phyloP scores from a whole-genome alignment of 2,113 vertebrate species.

The Phainopepla nitens region DNA sequence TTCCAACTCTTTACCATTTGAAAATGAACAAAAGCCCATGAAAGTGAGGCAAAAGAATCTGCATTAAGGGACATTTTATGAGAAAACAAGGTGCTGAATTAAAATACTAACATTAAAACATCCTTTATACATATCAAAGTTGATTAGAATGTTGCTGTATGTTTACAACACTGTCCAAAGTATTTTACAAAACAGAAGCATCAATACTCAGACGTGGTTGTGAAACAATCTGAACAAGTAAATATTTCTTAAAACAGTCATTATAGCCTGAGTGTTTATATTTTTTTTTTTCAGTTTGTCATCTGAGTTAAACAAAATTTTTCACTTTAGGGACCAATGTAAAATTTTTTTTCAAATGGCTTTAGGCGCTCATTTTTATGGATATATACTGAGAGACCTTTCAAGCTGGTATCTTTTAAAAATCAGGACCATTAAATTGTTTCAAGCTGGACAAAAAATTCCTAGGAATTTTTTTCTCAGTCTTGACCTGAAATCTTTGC shows the following conservation, averaged over 20 bases:
- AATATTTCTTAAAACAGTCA: not conserved
- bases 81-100: not conserved
- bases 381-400: not conserved
- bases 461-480: not conserved
- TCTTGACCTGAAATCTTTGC: not conserved
- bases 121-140: not conserved
- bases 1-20: not conserved
- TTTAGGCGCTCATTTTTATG: not conserved
- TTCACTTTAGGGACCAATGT: not conserved
- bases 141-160: not conserved
- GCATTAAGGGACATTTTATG: not conserved
- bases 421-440: not conserved
- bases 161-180: not conserved
- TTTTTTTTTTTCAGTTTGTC: not conserved
- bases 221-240: not conserved
- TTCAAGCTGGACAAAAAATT: not conserved
- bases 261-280: not conserved
- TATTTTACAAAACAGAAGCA: not conserved
- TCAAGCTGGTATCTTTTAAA: not conserved
- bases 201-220: not conserved
- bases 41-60: not conserved
- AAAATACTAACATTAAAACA: not conserved
- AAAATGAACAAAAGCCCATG: not conserved
- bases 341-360: not conserved
- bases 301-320: not conserved